Conservation (phyloP, 1,140 invertebrate genomes). For the Drosophila sucinea region DNA sequence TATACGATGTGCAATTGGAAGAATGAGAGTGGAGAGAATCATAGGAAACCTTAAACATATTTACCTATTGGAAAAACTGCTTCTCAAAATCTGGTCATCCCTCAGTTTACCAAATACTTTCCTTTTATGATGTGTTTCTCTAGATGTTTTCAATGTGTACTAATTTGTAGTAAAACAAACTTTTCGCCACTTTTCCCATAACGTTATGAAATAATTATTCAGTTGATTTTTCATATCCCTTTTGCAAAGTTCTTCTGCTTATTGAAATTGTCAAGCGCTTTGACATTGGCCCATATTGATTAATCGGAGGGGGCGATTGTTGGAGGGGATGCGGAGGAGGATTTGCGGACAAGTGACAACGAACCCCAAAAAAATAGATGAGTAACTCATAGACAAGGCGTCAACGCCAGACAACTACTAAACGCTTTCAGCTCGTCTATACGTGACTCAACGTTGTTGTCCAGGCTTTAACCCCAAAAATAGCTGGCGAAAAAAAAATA, state of each 20-base stretch:
- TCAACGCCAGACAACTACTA: conserved; percentile 36
- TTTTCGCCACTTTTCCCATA: neutral
- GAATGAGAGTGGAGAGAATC: too few species aligned
- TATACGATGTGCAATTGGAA: too few species aligned
- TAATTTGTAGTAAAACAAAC: too few species aligned
- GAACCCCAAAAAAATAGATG: conserved; percentile 10
- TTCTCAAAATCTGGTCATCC: too few species aligned
- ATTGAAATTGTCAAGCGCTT: conserved; percentile 16
- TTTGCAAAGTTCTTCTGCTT: conserved; percentile 11
- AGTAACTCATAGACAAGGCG: conserved; percentile 23
- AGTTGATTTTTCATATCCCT: neutral
- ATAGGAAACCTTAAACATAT: too few species aligned
- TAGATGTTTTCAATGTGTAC: too few species aligned
- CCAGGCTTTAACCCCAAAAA: conserved; percentile 35
- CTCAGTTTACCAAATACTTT: too few species aligned
- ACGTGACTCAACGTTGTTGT: conserved; percentile 50
- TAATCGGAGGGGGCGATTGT: neutral
- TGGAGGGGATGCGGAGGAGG: neutral
- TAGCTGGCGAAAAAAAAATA: neutral
- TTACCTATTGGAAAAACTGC: too few species aligned
- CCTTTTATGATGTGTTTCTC: too few species aligned
- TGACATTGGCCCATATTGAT: conserved; percentile 12
- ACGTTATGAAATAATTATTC: neutral
- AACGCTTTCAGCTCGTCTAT: conserved; percentile 33
- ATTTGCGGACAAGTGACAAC: neutral